phyloP scores from a whole-genome alignment of 2,113 vertebrate genomes.

The Gambusia affinis region DNA sequence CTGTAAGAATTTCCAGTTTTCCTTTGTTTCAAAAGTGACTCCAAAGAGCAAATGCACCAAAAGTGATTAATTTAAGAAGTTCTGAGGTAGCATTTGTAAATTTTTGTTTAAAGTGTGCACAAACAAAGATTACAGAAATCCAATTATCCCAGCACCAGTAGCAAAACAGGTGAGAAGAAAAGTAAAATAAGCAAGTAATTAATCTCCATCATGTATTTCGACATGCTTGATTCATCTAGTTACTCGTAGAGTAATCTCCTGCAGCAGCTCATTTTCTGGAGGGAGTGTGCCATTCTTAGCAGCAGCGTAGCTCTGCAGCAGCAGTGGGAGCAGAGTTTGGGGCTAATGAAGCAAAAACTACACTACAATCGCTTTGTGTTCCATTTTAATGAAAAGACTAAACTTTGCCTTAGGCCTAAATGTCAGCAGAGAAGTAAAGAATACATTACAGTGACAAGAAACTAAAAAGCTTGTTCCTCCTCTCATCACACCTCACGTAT shows the following conservation, averaged over 20 bases:
- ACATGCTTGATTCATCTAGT: slow-evolving; percentile 40
- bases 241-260: slow-evolving; percentile 21
- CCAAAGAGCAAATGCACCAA: no score
- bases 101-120: background rate
- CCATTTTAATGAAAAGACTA: slow-evolving; percentile 76
- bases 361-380: slow-evolving; percentile 65
- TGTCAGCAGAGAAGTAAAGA: slow-evolving; percentile 66
- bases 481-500: slow-evolving; percentile 47
- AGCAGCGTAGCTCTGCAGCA: background rate
- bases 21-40: no score
- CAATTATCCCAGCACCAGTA: slow-evolving; percentile 10
- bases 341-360: slow-evolving; percentile 69
- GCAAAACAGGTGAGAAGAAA: background rate
- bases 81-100: background rate
- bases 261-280: slow-evolving; percentile 40
- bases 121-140: background rate
- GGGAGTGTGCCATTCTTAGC: slow-evolving; percentile 26
- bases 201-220: slow-evolving; percentile 37
- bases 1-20: no score
- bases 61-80: background rate
- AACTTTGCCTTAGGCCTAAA: slow-evolving; percentile 65
- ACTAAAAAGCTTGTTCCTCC: slow-evolving; percentile 45
- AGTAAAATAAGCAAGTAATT: slow-evolving; percentile 21
- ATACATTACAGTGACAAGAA: slow-evolving; percentile 59
- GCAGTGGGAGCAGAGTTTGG: slow-evolving; percentile 22